These are phyloP conservation scores for Corydoras maculifer DNA, from an alignment of 2,113 vertebrate species.

Conservation along the genomic window DNA sequence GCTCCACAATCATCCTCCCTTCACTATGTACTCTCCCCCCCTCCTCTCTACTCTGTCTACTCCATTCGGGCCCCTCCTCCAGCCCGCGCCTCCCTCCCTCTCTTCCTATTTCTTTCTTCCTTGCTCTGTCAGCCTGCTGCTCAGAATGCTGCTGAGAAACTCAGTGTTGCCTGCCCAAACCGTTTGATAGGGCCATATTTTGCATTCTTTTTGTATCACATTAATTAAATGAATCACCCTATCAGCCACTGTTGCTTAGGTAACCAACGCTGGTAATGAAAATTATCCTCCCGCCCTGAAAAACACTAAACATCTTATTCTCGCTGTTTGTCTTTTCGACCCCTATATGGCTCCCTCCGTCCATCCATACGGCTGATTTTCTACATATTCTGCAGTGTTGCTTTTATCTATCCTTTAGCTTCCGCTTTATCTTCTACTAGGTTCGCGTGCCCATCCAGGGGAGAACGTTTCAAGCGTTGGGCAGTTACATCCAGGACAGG, in stretches of 20 bases:
- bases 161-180: conserved; percentile 34
- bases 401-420: too few relatives aligned
- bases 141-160: conserved; percentile 18
- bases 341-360: neutral
- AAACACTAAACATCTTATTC: neutral
- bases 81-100: conserved; percentile 1
- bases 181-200: conserved; percentile 37
- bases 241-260: conserved; percentile 40
- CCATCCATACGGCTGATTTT: too few relatives aligned
- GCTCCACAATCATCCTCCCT: conserved; percentile 32
- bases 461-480: too few relatives aligned
- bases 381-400: too few relatives aligned
- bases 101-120: neutral
- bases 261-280: conserved; percentile 28
- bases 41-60: conserved; percentile 10
- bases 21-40: conserved; percentile 16
- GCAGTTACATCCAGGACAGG: too few relatives aligned
- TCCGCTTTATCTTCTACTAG: too few relatives aligned
- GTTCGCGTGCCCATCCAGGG: too few relatives aligned
- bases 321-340: neutral
- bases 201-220: conserved; percentile 32
- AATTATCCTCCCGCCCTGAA: conserved; percentile 5
- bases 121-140: conserved; percentile 6
- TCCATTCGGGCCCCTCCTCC: conserved; percentile 11
- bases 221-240: conserved; percentile 44